These are phyloP conservation scores for Mya arenaria DNA, from an alignment of 1,140 invertebrate species.

Conservation along the genomic window DNA sequence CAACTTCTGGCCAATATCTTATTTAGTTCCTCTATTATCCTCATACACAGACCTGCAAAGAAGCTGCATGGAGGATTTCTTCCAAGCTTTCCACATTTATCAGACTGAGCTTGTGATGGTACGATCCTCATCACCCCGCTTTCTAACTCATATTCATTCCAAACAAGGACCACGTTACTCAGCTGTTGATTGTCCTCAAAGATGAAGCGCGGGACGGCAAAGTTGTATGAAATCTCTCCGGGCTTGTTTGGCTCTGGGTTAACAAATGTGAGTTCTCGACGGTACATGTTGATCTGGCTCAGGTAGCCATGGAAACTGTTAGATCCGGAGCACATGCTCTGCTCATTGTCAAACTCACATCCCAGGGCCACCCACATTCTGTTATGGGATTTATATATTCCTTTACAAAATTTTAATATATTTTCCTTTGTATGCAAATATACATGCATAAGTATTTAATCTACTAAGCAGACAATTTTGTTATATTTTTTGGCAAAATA, in stretches of 20 bases:
- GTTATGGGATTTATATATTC: no score
- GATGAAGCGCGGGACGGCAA: slow-evolving; percentile 19
- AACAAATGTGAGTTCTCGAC: slow-evolving; percentile 80
- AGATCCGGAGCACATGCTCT: slow-evolving; percentile 88
- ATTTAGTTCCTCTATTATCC: no score
- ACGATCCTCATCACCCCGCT: slow-evolving; percentile 35
- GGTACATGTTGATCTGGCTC: slow-evolving; percentile 97
- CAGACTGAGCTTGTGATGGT: slow-evolving; percentile 18
- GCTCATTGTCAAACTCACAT: slow-evolving; percentile 85
- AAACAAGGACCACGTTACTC: slow-evolving; percentile 26
- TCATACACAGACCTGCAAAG: slow-evolving; percentile 12
- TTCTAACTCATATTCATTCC: slow-evolving; percentile 58
- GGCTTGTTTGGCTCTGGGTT: no score
- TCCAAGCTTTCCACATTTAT: background rate
- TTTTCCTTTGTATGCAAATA: no score
- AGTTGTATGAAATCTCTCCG: slow-evolving; percentile 88
- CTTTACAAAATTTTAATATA: no score
- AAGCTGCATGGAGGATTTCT: slow-evolving; percentile 33
- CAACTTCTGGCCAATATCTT: no score
- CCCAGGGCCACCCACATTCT: slow-evolving; percentile 96
- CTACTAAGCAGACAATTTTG: no score
- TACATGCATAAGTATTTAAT: no score
- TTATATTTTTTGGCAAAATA: no score
- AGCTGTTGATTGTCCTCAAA: background rate
- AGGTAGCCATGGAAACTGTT: slow-evolving; percentile 97